Evolutionary conservation across 2,888 invertebrate species (phyloP), one percentile per base, ranked within the genome.

Genomic region (Drosophila meridiana): DNA sequence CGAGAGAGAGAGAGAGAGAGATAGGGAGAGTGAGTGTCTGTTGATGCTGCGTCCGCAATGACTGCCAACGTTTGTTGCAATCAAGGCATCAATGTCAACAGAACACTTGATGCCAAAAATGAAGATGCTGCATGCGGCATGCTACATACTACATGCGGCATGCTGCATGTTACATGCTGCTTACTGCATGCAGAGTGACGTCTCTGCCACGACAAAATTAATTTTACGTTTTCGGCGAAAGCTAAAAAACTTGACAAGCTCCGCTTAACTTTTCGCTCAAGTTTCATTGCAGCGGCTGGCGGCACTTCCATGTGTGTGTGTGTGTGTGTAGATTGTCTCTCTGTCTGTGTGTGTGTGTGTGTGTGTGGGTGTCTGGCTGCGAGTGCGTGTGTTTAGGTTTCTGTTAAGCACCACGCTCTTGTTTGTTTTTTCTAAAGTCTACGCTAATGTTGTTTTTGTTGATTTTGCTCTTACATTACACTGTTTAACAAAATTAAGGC

Each of bases 381-480:
- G 53, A 40, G 36, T 69, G 57, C 53, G 53, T 69, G 56, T 47
- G 48, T 69, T 75, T 70, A 61, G 70, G 55, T 69, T 74, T 74
- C 47, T 48, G 47, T 45, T 57, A 36, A 57, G 68, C 56, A 64
- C 34, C 52, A 48, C 38, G 59, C n/a, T 52, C 71, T 50, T 80
- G 83, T 80, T 72, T 80, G 66, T 63, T 69, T 59, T 53, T 9
- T 40, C 48, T 36, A 61, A 65, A 67, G 63, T 71, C 78, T 40
- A 26, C 76, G 48, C 61, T 72, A 69, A 83, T 80, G 68, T 80
- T 76, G 83, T 72, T 83, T 71, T 76, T 66, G 80, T 80, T 79
- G 83, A 71, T 64, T 78, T 58, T 69, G 78, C 78, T 66, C 73
- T 77, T 55, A 53, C 36, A 57, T 32, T 58, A 60, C 55, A 55